Evolutionary conservation across 2,888 invertebrate species (phyloP), one percentile per base, ranked within the genome.

Genomic region (Macrosiphum euphorbiae): DNA sequence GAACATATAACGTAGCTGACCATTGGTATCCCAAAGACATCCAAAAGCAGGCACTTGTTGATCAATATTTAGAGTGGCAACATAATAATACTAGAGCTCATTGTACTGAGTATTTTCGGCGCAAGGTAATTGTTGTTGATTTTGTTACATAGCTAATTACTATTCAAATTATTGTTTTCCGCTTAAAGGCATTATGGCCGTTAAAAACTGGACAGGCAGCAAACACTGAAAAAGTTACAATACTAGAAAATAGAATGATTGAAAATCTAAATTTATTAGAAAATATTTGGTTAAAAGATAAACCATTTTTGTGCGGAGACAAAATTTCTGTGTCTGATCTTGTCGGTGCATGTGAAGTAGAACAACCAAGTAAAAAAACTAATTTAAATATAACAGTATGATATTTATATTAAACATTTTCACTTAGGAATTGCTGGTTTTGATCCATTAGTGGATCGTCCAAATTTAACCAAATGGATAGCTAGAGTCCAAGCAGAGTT

Each of bases 11-110:
- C 85, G 95, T 96, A 5, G 95, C 95, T 1, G 96, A 96, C 88
- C 96, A 96, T 95, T 97, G 96, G 96, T 97, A 96, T 95, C 96
- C 96, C 0, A 95, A 95, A 94, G 96, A 96, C 94, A 95, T 95
- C 11, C 95, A 95, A 94, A 95, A 95, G 94, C 96, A 96, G 95
- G 96, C 96, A 0, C 95, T 95, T 90, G 96, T 97, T 5, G 96
- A 97, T 94, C 96, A 96, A 95, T 96, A 96, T 95, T 95, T 96
- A 94, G 96, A 96, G 94, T 97, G 96, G 96, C 96, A 97, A 94
- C 96, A 97, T 95, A 94, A 95, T 35, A 96, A 96, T 94, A 95
- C 96, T 7, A 95, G 97, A 90, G 94, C 96, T 8, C 95, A 95
- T 94, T 96, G 96, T 94, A 96, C 96, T 10, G 95, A 96, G 95